These are phyloP conservation scores for Diarsia brunnea DNA, from an alignment of 2,888 invertebrate genomes.

Conservation along the genomic window DNA sequence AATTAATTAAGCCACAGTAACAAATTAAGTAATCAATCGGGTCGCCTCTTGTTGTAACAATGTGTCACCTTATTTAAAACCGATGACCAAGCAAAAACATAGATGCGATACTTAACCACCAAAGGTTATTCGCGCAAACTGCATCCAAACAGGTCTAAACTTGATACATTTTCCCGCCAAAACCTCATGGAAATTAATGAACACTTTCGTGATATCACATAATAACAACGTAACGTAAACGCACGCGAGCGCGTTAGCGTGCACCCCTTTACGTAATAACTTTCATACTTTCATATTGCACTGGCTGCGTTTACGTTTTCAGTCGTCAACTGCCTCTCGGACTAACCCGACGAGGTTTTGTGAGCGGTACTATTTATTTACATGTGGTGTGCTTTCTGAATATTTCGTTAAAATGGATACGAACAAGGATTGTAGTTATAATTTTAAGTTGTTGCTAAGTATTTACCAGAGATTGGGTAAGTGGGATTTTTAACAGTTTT, in stretches of 20 bases:
- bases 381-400: constrained; percentile 46
- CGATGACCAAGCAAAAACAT: neutral
- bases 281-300: constrained; percentile 70
- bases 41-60: neutral
- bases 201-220: constrained; percentile 60
- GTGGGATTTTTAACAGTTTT: constrained; percentile 25
- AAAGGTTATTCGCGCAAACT: neutral
- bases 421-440: constrained; percentile 64
- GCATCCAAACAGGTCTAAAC: neutral
- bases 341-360: constrained; percentile 55
- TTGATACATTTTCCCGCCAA: constrained; percentile 26
- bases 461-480: constrained; percentile 67
- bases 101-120: neutral
- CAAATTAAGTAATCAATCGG: neutral
- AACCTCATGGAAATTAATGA: constrained; percentile 45
- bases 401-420: constrained; percentile 55
- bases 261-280: constrained; percentile 61
- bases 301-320: constrained; percentile 65
- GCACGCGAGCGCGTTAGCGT: constrained; percentile 67
- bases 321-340: constrained; percentile 62
- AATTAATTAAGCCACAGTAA: too few species aligned
- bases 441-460: constrained; percentile 66
- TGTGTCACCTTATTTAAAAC: neutral
- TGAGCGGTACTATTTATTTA: constrained; percentile 20
- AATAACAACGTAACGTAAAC: constrained; percentile 64